Percentiles rank a stretch among this genome's conserved stretches.
phyloP scores from a whole-genome alignment of 2,113 vertebrate species.

The Etheostoma spectabile region DNA sequence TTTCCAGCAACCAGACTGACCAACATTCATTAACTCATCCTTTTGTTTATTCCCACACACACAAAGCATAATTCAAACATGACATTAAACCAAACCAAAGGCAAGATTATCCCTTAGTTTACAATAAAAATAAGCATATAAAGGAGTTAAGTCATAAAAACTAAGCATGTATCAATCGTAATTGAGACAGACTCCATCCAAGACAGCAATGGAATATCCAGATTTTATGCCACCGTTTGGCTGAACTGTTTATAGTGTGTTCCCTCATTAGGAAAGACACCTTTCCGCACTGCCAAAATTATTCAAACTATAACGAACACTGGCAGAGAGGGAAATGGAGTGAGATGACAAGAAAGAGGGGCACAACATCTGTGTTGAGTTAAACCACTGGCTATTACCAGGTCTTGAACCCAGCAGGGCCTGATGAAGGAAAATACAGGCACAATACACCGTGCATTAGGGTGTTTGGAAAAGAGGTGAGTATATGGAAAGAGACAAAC shows the following conservation, averaged over 20 bases:
- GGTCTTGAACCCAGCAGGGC: slow-evolving; percentile 55
- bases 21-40: slow-evolving; percentile 23
- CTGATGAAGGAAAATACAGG: slow-evolving; percentile 29
- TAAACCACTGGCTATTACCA: slow-evolving; percentile 60
- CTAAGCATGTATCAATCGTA: slow-evolving; percentile 19
- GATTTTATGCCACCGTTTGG: slow-evolving; percentile 52
- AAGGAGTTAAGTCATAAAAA: slow-evolving; percentile 30
- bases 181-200: slow-evolving; percentile 31
- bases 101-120: slow-evolving; percentile 28
- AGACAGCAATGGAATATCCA: slow-evolving; percentile 33
- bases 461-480: slow-evolving; percentile 18
- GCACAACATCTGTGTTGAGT: slow-evolving; percentile 71
- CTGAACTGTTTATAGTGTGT: slow-evolving; percentile 24
- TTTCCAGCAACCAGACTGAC: slow-evolving; percentile 30
- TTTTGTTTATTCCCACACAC: slow-evolving; percentile 12
- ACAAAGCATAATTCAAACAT: slow-evolving; percentile 16
- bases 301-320: slow-evolving; percentile 47
- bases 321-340: slow-evolving; percentile 53
- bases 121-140: slow-evolving; percentile 9
- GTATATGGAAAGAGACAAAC: slow-evolving; percentile 24
- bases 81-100: slow-evolving; percentile 22
- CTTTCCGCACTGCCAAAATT: slow-evolving; percentile 43
- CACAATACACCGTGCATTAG: slow-evolving; percentile 15
- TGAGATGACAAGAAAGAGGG: slow-evolving; percentile 21
- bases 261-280: slow-evolving; percentile 60